Evolutionary conservation across 2,797 vertebrate genomes (phyloP), one percentile per base, ranked within the genome.

Genomic region (Gallinago stenura): DNA sequence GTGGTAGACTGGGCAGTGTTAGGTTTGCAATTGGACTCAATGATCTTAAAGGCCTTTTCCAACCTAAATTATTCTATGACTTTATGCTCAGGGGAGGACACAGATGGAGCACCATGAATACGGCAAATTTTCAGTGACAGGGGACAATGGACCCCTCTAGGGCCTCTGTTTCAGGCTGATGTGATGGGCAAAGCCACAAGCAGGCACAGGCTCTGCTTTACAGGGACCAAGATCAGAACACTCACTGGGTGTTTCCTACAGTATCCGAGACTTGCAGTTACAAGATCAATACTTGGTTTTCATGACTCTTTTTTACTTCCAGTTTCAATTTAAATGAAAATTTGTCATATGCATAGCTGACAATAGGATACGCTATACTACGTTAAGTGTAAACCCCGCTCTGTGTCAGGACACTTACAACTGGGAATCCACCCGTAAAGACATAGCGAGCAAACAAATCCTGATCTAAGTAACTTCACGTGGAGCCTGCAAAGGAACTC

Each of bases 391-490:
- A 82, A 86, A 89, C 60, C 43, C 68, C 70, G 72, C 76, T 87
- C 76, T 30, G 11, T 66, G 78, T 80, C 73, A 79, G 56, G 68
- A 77, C 84, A 51, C 64, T 86, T 79, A 65, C 15, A 86, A 73
- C 1, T 50, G 81, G 75, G 85, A 92, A 93, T 80, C 70, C 80
- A 94, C 70, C 81, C 79, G 45, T 68, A 68, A 83, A 95, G 89
- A 81, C 79, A 90, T 89, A 87, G 51, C 1, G n/a, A 79, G 41
- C 62, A 94, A 95, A 96, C 76, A 91, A 92, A 91, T 82, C 80
- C 72, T 53, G 43, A 92, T 91, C 66, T 68, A 94, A 95, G 39
- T 76, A 79, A 91, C 75, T 82, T 89, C 86, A 95, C 82, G 94
- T 93, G 79, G 22, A 89, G 93, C 61, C 56, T 92, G 83, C 57